phyloP scores from a whole-genome alignment of 2,797 vertebrate genomes.

The Petrocephalus sullivani region DNA sequence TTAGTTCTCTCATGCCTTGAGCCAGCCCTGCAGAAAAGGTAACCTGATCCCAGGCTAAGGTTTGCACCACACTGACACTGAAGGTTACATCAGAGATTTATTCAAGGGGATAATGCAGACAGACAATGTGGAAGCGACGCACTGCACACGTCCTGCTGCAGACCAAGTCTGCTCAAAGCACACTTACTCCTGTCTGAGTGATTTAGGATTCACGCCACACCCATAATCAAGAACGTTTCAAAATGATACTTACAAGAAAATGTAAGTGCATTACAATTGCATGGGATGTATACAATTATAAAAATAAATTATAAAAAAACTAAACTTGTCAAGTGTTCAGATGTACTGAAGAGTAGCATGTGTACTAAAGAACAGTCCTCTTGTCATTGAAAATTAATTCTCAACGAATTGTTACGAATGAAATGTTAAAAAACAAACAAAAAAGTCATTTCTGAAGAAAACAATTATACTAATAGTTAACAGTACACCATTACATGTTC shows the following conservation, averaged over 20 bases:
- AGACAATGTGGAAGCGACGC: neutral
- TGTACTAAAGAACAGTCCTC: neutral
- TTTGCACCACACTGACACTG: neutral
- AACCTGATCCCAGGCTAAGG: neutral
- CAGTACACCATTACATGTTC: neutral
- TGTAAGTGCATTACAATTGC: neutral
- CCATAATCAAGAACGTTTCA: neutral
- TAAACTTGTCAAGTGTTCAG: neutral
- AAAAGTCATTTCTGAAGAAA: neutral
- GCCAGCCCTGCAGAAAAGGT: neutral
- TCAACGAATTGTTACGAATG: neutral
- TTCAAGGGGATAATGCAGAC: neutral
- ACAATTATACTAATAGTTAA: neutral
- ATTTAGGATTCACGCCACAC: neutral
- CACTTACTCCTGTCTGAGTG: neutral
- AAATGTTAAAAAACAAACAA: too few relatives aligned
- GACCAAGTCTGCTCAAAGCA: neutral
- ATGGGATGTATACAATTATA: neutral
- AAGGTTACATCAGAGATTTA: constrained; percentile 8
- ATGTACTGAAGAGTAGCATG: neutral
- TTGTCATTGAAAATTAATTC: neutral
- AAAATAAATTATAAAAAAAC: neutral
- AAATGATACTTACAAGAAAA: neutral
- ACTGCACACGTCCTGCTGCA: neutral
- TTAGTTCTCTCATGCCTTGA: neutral